Conservation (phyloP, 2,113 vertebrate genomes). For the Gallinago jamesoni region DNA sequence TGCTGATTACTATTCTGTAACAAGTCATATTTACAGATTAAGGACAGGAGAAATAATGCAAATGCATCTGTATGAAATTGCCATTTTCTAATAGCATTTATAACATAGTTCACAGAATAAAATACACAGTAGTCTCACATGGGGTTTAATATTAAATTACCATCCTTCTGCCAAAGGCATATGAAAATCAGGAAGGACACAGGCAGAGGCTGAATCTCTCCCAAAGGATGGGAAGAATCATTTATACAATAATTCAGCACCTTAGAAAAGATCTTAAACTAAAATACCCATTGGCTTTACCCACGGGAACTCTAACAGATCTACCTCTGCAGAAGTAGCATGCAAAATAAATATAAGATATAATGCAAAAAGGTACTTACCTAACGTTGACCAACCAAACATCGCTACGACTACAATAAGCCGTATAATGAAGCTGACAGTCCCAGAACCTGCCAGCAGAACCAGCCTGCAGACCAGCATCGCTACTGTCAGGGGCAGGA, state of each 20-base stretch:
- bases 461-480: slow-evolving; percentile 91
- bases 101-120: background rate
- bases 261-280: background rate
- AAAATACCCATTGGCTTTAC: accelerated
- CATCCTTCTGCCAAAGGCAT: background rate
- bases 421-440: slow-evolving; percentile 80
- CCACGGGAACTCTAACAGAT: accelerated
- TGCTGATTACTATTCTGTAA: background rate
- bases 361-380: slow-evolving; percentile 51
- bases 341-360: too few species aligned
- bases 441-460: slow-evolving; percentile 74
- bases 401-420: slow-evolving; percentile 84
- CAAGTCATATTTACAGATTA: background rate
- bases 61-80: background rate
- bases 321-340: background rate
- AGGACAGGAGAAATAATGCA: background rate
- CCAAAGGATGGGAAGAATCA: background rate
- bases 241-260: background rate
- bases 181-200: background rate
- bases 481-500: slow-evolving; percentile 89
- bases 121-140: background rate
- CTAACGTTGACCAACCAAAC: slow-evolving; percentile 91
- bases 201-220: background rate
- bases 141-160: background rate
- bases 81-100: background rate